These are phyloP conservation scores for Chondrilla cf. caribensis DNA, from an alignment of 37 sponge, comb jelly and placozoan genomes.

Conservation along the genomic window DNA sequence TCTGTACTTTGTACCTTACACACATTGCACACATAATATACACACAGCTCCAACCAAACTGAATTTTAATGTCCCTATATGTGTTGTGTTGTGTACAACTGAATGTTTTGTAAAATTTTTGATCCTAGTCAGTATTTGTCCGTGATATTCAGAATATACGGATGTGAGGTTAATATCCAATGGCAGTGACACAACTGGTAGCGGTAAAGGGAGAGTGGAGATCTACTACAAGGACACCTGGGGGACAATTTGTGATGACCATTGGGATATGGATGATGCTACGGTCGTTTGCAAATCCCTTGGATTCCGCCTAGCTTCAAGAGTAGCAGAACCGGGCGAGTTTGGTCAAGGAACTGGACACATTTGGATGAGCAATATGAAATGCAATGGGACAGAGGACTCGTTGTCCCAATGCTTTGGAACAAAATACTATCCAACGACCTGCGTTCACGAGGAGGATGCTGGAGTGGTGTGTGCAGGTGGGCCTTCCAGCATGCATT, in stretches of 20 bases:
- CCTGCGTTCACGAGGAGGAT: not conserved
- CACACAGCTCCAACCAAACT: too few relatives aligned
- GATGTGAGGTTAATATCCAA: not conserved
- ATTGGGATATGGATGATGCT: constrained; percentile 46
- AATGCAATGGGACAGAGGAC: not conserved
- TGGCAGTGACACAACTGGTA: not conserved
- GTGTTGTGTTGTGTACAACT: too few relatives aligned
- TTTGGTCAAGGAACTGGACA: constrained; percentile 61
- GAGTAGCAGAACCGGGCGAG: not conserved
- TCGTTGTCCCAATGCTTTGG: not conserved
- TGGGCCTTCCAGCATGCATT: not conserved
- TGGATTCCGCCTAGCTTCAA: not conserved
- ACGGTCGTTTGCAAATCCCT: constrained; percentile 23
- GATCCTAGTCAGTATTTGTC: not conserved
- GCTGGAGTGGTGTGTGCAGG: not conserved
- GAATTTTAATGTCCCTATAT: too few relatives aligned
- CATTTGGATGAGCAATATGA: constrained; percentile 59
- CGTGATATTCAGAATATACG: not conserved
- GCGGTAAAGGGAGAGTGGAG: constrained; percentile 35
- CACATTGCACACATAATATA: too few relatives aligned
- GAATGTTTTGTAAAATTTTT: too few relatives aligned
- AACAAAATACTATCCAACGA: too few relatives aligned
- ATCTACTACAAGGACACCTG: constrained; percentile 58
- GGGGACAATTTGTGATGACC: constrained; percentile 72
- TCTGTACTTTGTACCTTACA: too few relatives aligned